Evolutionary conservation across 2,797 vertebrate genomes (phyloP).

Genomic region (Austrolebias charrua): DNA sequence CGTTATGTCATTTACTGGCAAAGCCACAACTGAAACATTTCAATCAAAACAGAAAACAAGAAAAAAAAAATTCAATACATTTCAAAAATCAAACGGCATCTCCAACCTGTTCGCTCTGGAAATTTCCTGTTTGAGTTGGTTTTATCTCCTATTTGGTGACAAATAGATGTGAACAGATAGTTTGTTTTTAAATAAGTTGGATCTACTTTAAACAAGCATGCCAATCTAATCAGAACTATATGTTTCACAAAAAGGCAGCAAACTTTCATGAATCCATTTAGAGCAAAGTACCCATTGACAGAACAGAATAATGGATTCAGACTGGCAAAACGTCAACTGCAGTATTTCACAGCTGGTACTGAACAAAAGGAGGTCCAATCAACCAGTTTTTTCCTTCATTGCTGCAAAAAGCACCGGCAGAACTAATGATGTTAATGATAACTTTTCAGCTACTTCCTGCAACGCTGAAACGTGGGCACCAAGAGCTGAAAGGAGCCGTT

Average conservation of each 20-base stretch:
- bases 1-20: too few relatives aligned
- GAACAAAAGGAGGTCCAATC: not conserved
- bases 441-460: not conserved
- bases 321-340: not conserved
- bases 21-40: too few relatives aligned
- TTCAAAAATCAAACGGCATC: too few relatives aligned
- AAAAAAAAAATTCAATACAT: too few relatives aligned
- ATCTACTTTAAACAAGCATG: too few relatives aligned
- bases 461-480: not conserved
- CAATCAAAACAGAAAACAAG: too few relatives aligned
- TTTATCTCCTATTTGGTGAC: too few relatives aligned
- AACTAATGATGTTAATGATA: not conserved
- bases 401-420: slow-evolving; percentile 4
- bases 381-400: slow-evolving; percentile 3
- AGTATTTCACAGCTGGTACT: not conserved
- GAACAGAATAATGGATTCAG: not conserved
- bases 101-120: too few relatives aligned
- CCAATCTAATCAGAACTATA: not conserved
- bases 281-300: not conserved
- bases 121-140: too few relatives aligned
- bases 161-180: too few relatives aligned
- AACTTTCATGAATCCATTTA: not conserved
- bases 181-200: too few relatives aligned
- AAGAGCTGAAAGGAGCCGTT: too few relatives aligned
- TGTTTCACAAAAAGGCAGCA: not conserved